Evolutionary conservation across 2,797 vertebrate genomes (phyloP).

Genomic region (Anas capensis): DNA sequence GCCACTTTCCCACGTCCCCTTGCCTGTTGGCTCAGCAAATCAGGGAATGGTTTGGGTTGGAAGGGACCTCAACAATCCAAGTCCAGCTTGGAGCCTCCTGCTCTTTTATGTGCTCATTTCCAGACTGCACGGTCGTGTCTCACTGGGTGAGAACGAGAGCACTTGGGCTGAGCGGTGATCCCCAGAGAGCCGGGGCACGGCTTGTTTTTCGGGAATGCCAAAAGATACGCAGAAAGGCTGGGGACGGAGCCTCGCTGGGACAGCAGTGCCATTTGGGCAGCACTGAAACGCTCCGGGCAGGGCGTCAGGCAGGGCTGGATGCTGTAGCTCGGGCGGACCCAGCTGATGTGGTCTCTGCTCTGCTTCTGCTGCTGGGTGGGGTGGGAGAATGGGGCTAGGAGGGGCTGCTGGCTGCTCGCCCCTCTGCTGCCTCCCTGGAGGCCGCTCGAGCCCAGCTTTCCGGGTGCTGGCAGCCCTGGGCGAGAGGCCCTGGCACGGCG

Average conservation of each 20-base stretch:
- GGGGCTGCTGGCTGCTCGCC: background rate
- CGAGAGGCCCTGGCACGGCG: background rate
- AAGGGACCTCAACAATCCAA: too few relatives aligned
- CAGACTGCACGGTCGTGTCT: background rate
- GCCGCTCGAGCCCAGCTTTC: fast-evolving
- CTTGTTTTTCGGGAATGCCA: fast-evolving
- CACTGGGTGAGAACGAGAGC: background rate
- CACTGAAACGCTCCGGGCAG: background rate
- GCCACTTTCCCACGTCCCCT: fast-evolving
- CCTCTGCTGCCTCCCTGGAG: background rate
- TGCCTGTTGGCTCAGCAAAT: background rate
- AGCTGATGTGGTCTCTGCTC: background rate
- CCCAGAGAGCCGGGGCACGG: too few relatives aligned
- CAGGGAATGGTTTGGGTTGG: too few relatives aligned
- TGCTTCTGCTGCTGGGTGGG: background rate
- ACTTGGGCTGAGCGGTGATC: fast-evolving
- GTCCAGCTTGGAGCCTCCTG: background rate
- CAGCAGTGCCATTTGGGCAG: background rate
- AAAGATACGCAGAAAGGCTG: background rate
- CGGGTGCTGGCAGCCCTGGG: background rate
- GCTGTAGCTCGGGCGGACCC: background rate
- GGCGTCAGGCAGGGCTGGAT: background rate
- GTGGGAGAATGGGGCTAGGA: background rate
- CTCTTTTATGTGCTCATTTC: background rate
- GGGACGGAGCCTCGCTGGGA: background rate